Percentiles rank a stretch among this genome's conserved stretches.
Evolutionary conservation across 2,797 vertebrate genomes (phyloP).

Genomic region (Sebastes nivosus): DNA sequence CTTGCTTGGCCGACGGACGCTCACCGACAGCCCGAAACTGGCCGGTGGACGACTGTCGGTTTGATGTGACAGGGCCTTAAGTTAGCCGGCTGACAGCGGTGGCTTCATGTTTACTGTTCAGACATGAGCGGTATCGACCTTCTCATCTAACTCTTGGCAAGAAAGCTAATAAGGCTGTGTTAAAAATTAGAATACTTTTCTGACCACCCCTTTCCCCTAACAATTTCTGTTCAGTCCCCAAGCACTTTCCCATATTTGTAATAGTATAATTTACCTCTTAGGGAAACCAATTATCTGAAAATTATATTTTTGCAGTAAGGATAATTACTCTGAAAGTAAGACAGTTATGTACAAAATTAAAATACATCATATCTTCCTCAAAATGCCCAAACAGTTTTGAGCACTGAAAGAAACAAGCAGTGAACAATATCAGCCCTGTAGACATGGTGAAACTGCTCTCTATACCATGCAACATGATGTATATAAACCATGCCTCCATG

Average conservation of each 20-base stretch:
- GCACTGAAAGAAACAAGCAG: slow-evolving; percentile 7
- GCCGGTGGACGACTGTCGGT: no score
- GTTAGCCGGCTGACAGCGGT: no score
- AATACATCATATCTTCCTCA: background rate
- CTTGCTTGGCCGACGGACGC: no score
- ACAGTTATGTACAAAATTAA: slow-evolving; percentile 4
- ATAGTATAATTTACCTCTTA: slow-evolving; percentile 18
- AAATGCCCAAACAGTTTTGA: slow-evolving; percentile 22
- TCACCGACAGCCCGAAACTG: no score
- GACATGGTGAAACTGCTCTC: slow-evolving; percentile 13
- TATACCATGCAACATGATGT: slow-evolving; percentile 31
- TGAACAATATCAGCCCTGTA: slow-evolving; percentile 23
- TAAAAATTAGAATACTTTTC: background rate
- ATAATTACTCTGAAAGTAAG: slow-evolving; percentile 27
- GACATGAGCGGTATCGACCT: background rate
- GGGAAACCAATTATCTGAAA: slow-evolving; percentile 21
- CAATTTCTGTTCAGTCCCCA: background rate
- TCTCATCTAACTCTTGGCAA: background rate
- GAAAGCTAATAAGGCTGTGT: background rate
- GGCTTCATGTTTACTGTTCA: background rate
- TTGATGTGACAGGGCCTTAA: no score
- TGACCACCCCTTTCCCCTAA: background rate
- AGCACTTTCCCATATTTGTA: slow-evolving; percentile 13
- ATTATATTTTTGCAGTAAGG: slow-evolving; percentile 3
- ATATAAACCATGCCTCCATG: slow-evolving; percentile 37